Evolutionary conservation across 2,888 invertebrate species (phyloP).

Genomic region (Acronicta aceris): DNA sequence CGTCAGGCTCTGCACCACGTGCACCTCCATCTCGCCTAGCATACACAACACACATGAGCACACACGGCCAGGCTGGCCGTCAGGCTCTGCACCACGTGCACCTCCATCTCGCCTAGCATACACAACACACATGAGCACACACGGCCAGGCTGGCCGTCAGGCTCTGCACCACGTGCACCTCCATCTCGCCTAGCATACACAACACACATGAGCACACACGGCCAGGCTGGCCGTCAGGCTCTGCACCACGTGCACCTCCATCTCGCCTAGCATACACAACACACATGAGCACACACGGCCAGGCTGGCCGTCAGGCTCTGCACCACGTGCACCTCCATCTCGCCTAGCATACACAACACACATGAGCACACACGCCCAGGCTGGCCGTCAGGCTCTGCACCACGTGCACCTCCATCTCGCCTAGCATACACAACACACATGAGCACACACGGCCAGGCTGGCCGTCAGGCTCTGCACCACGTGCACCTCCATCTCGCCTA

Average conservation of each 20-base stretch:
- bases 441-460: conserved; percentile 91
- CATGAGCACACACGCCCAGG: too few species aligned
- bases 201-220: conserved; percentile 89
- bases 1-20: conserved; percentile 97
- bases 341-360: too few species aligned
- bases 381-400: too few species aligned
- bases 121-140: conserved; percentile 76
- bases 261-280: conserved; percentile 72
- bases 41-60: too few species aligned
- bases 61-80: conserved; percentile 97
- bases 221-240: conserved; percentile 97
- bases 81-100: conserved; percentile 96
- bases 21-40: conserved; percentile 90
- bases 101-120: conserved; percentile 87
- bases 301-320: too few species aligned
- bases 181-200: conserved; percentile 80
- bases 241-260: conserved; percentile 95
- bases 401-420: too few species aligned
- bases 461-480: conserved; percentile 97
- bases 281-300: too few species aligned
- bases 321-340: too few species aligned
- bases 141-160: conserved; percentile 97
- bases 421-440: too few species aligned
- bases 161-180: conserved; percentile 96
- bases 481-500: conserved; percentile 91